Conservation (phyloP, 2,888 invertebrate genomes). For the Microctonus brassicae region DNA sequence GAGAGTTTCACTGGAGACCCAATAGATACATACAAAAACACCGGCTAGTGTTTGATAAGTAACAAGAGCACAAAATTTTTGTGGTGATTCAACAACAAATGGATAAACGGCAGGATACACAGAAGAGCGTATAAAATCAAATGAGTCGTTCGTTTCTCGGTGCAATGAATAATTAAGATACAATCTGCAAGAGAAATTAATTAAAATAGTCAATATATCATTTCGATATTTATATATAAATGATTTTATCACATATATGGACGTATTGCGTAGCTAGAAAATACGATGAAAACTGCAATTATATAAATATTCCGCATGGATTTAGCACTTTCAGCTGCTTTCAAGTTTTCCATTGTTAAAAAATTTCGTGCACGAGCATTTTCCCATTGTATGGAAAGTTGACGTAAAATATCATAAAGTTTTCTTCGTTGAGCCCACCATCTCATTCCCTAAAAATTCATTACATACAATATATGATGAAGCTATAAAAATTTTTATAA, state of each 20-base stretch:
- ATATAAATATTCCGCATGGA: not conserved
- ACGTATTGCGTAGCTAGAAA: not conserved
- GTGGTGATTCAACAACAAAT: no score
- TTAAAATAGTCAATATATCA: not conserved
- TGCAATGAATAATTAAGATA: not conserved
- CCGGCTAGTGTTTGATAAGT: no score
- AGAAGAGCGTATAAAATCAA: no score
- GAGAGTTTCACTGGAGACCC: no score
- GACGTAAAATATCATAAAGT: not conserved
- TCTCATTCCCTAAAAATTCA: not conserved
- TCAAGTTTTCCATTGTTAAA: no score
- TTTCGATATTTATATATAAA: not conserved
- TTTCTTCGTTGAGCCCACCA: not conserved
- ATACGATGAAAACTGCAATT: not conserved
- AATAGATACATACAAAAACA: no score
- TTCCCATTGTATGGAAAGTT: not conserved
- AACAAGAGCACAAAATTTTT: no score
- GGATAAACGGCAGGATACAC: no score
- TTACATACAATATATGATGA: no score
- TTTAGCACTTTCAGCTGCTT: not conserved
- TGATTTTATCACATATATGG: constrained; percentile 5
- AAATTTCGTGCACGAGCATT: not conserved
- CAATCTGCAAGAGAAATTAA: not conserved
- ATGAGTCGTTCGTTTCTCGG: not conserved
- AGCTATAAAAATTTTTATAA: no score